Conservation (phyloP, 2,113 vertebrate genomes). For the Isichthys henryi region DNA sequence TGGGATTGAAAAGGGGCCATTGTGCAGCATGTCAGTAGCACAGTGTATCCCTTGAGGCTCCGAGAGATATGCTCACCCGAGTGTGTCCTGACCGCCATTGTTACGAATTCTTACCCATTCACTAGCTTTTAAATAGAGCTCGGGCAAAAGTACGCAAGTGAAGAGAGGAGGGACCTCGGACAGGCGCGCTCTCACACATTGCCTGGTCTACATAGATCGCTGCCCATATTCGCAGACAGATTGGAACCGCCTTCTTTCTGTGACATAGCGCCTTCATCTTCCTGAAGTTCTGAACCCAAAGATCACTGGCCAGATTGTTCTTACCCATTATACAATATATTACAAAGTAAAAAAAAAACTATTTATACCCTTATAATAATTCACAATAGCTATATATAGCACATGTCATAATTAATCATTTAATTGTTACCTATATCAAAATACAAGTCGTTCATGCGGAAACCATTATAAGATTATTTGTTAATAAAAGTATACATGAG, state of each 20-base stretch:
- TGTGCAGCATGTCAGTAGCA: slow-evolving; percentile 62
- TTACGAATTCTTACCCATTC: slow-evolving; percentile 69
- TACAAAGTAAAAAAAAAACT: neutral
- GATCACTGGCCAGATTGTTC: neutral
- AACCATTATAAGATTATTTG: neutral
- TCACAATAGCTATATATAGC: neutral
- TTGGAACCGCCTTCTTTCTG: neutral
- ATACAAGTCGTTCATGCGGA: neutral
- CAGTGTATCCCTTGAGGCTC: slow-evolving; percentile 61
- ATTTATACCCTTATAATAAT: neutral
- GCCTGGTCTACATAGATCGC: neutral
- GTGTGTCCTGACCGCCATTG: slow-evolving; percentile 72
- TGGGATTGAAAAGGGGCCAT: slow-evolving; percentile 64
- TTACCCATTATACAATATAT: neutral
- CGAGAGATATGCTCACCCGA: slow-evolving; percentile 69
- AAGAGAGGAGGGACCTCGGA: slow-evolving; percentile 17
- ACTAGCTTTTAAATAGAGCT: slow-evolving; percentile 72
- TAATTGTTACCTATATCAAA: neutral
- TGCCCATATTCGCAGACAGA: neutral
- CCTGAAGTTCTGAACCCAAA: slow-evolving; percentile 1
- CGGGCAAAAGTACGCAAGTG: slow-evolving; percentile 32
- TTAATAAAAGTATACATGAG: neutral
- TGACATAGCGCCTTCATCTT: neutral
- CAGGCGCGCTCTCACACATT: neutral
- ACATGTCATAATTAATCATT: neutral